Percentiles rank a stretch among this genome's conserved stretches.
Evolutionary conservation across 2,888 invertebrate genomes (phyloP).

Genomic region (Tetranychus piercei): DNA sequence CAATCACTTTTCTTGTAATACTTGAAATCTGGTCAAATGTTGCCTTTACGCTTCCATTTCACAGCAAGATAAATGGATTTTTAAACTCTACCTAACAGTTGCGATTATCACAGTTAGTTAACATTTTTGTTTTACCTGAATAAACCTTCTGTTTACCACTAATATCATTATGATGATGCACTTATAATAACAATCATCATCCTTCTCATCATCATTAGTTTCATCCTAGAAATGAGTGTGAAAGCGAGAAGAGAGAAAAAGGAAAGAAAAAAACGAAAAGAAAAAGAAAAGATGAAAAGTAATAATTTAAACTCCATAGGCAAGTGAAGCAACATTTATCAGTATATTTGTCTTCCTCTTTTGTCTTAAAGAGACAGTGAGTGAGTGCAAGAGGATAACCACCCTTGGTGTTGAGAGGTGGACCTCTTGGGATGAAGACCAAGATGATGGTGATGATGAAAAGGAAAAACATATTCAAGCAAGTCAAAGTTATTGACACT

Average conservation of each 20-base stretch:
- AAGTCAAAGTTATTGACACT: background rate
- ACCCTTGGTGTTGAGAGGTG: background rate
- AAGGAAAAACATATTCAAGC: background rate
- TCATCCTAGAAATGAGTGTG: too few species aligned
- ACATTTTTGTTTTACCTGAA: background rate
- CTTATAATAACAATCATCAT: too few species aligned
- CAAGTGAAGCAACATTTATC: background rate
- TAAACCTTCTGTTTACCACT: background rate
- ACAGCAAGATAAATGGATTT: background rate
- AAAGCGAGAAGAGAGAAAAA: too few species aligned
- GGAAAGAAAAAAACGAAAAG: too few species aligned
- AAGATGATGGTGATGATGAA: background rate
- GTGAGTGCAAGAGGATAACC: too few species aligned
- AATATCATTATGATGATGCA: background rate
- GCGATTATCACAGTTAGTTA: background rate
- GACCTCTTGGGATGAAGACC: background rate
- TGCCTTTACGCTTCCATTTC: background rate
- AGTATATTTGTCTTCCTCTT: background rate
- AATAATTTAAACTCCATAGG: background rate
- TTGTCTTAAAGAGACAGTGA: background rate
- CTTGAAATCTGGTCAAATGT: too few species aligned
- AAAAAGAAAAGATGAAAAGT: background rate
- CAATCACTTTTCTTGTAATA: too few species aligned
- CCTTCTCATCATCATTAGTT: too few species aligned
- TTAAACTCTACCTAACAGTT: background rate